Base-by-base conservation (phyloP, 2,888 invertebrate species). In the Drosophila mayaguana region DNA sequence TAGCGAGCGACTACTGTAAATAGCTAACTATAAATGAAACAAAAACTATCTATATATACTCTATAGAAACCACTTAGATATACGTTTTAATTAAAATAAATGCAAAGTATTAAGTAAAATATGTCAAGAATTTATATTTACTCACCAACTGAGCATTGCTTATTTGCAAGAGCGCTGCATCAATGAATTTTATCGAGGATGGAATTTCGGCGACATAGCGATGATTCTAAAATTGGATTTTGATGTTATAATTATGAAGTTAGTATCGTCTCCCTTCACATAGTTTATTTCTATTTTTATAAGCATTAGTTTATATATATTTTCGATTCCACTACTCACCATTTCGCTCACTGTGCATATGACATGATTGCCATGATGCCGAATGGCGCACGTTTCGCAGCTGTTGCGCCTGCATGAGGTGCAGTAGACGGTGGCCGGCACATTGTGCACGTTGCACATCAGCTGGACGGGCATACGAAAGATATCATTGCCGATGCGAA, bases 1-100 rank as follows among this genome's bases (percentile, higher is more conserved):
- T 83, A 83, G 89, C 84, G 77, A 83, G 88, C 81, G 75, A 83
- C 67, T 79, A 83, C 63, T 84, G 84, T 84, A 84, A 75, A 89
- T 84, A 84, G 81, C 62, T 81, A 89, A 75, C 59, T 80, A 59
- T 84, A 86, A 83, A 72, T 75, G 48, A 53, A 61, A 67, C 38
- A 36, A 61, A 63, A 64, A 68, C 63, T 81, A 81, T 81, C 61
- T 36, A 28, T 28, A 28, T 65, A 70, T 43, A 43, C 28, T 16
- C 28, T 36, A 85, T 83, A 78, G 63, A 36, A 59, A 67, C 20
- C 64, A 46, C 46, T 45, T 73, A 77, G 63, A n/a, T 60, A 16
- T 71, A 40, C 36, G 59, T 55, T 62, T 25, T 62, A 59, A 70
- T 68, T 46, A 78, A 75, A 78, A 78, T 75, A 74, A 88, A 81